These are phyloP conservation scores for Nesometra sesokonis DNA, from an alignment of 35 echinoderm and acorn worm genomes.

Conservation along the genomic window DNA sequence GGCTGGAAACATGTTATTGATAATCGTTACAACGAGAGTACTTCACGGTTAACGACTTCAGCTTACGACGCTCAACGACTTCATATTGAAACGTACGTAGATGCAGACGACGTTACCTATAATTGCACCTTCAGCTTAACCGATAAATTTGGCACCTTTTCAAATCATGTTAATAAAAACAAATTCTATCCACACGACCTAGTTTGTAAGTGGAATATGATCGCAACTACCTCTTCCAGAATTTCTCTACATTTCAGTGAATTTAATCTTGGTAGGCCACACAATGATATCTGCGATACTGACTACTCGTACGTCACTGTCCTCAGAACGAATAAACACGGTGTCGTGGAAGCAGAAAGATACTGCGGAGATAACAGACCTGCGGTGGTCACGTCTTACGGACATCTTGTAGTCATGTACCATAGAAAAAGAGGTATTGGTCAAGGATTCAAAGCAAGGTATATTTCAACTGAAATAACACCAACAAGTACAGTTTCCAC, in stretches of 20 bases:
- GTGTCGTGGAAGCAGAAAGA: background rate
- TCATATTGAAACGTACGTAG: background rate
- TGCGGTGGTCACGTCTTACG: background rate
- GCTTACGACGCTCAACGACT: background rate
- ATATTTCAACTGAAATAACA: background rate
- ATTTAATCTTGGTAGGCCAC: background rate
- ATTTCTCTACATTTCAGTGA: background rate
- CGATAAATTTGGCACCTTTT: background rate
- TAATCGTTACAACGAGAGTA: background rate
- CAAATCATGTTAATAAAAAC: background rate
- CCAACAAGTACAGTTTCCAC: background rate
- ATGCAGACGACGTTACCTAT: background rate
- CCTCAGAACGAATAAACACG: background rate
- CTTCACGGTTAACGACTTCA: background rate
- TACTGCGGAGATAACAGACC: background rate
- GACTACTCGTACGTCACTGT: background rate
- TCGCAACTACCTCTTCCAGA: background rate
- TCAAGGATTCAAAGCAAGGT: conserved; percentile 22
- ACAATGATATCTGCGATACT: background rate
- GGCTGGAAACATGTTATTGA: background rate
- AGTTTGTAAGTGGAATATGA: background rate
- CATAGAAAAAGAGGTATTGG: conserved; percentile 11
- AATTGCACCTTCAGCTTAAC: background rate
- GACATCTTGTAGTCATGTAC: conserved; percentile 8
- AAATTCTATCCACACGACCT: background rate